Evolutionary conservation across 2,113 vertebrate species (phyloP), one percentile per base, ranked within the genome.

Genomic region (Artemisiospiza belli): DNA sequence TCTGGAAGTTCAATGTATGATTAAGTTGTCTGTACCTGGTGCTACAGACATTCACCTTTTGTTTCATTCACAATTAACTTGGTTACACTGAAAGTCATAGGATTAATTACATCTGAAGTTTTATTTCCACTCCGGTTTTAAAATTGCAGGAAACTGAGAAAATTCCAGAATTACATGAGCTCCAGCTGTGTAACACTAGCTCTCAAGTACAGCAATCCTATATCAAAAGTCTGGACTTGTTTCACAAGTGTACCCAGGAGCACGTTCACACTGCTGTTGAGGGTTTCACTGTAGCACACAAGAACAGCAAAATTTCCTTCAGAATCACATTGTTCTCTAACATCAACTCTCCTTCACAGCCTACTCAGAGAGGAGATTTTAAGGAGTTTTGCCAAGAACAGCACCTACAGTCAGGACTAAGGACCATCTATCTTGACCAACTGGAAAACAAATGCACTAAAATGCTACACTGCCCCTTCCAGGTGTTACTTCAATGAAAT

Each of bases 191-290:
- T 37, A 74, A 78, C 3, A 51, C 9, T 51, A 73, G 62, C 64
- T 64, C 44, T 61, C 18, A 57, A 41, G 41, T 52, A 69, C 24
- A 74, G 33, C 22, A 75, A 70, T 55, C 19, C 47, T 28, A 31
- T 15, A 31, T 25, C 59, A 63, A 31, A 81, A 37, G 28, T 17
- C 49, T 51, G 33, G 9, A 49, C 25, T 18, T 41, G 23, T 21
- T 41, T 72, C 67, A 46, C 1, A 1, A 74, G 14, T 2, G 18
- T 12, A 68, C 17, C 14, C 43, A 37, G 19, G 15, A 41, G 21
- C 54, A 59, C 0, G 0, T 27, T 46, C 44, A 43, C 33, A 13
- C 35, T 41, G 4, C 2, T 44, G 11, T 5, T 58, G 23, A 58
- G 39, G 73, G 57, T 37, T 82, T 54, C 62, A 46, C 51, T 17